Evolutionary conservation across 2,113 vertebrate species (phyloP).

Genomic region (Tetraodon nigroviridis): DNA sequence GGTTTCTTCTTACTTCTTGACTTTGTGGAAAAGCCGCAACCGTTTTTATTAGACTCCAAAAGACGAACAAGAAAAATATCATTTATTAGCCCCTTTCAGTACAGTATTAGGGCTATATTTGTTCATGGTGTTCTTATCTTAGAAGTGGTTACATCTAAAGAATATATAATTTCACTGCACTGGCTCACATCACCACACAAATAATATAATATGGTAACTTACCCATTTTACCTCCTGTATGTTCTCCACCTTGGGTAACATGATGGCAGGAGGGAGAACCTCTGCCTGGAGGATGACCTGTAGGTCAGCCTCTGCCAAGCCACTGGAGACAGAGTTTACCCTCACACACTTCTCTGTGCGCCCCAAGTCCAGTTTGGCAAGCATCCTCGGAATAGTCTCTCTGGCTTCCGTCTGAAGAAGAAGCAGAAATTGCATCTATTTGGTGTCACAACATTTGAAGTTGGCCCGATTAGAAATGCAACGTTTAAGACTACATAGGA

Average conservation of each 20-base stretch:
- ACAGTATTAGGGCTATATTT: not conserved
- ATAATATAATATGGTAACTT: constrained; percentile 27
- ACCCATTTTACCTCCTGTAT: constrained; percentile 89
- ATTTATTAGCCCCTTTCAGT: constrained; percentile 2
- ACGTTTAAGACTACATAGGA: not conserved
- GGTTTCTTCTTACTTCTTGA: constrained; percentile 64
- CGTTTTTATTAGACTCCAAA: constrained; percentile 47
- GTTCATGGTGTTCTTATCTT: constrained; percentile 15
- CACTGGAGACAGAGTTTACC: constrained; percentile 91
- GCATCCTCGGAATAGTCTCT: constrained; percentile 78
- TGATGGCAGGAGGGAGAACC: constrained; percentile 86
- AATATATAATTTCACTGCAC: too few species aligned
- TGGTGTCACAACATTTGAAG: not conserved
- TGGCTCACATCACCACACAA: too few species aligned
- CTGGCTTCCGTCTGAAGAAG: constrained; percentile 82
- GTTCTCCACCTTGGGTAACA: constrained; percentile 93
- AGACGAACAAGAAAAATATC: constrained; percentile 38
- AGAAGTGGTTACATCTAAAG: not conserved
- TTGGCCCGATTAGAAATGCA: not conserved
- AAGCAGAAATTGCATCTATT: not conserved
- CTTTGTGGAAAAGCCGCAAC: constrained; percentile 44
- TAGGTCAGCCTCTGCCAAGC: constrained; percentile 86
- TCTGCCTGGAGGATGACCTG: constrained; percentile 78
- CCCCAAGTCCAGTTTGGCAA: constrained; percentile 82
- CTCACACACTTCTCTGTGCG: constrained; percentile 89